Evolutionary conservation across 2,797 vertebrate species (phyloP).

Genomic region (Leucoraja ocellata): DNA sequence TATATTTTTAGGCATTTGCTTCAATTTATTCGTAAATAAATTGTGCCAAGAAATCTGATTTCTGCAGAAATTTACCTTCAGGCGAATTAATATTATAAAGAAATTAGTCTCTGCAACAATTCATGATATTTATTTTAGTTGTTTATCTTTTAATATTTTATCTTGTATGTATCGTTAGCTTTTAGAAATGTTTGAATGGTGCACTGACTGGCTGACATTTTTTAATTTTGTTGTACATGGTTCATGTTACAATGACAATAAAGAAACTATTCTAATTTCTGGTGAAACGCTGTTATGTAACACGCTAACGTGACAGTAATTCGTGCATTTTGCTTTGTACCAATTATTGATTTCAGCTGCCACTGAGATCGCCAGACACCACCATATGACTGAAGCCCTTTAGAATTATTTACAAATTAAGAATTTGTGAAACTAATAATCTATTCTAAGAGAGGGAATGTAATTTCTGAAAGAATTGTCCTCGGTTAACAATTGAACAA

Average conservation of each 20-base stretch:
- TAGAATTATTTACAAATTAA: background rate
- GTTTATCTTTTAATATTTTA: too few species aligned
- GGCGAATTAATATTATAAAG: background rate
- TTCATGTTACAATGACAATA: too few species aligned
- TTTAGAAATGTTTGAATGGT: too few species aligned
- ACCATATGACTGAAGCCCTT: background rate
- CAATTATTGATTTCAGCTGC: background rate
- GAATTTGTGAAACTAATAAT: background rate
- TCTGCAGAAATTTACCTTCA: background rate
- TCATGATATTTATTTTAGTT: too few species aligned
- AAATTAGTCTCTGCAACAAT: background rate
- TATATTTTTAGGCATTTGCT: background rate
- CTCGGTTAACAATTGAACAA: too few species aligned
- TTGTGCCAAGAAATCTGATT: background rate
- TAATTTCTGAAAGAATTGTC: background rate
- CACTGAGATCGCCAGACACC: too few species aligned
- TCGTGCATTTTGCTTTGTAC: background rate
- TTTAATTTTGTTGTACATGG: too few species aligned
- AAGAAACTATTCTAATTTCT: background rate
- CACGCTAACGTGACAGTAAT: background rate
- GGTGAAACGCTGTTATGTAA: background rate
- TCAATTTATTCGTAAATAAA: background rate
- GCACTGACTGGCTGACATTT: too few species aligned
- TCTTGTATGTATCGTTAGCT: too few species aligned
- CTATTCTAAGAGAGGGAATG: background rate